Conservation (phyloP, 2,113 vertebrate species). For the Bambusicola thoracicus region DNA sequence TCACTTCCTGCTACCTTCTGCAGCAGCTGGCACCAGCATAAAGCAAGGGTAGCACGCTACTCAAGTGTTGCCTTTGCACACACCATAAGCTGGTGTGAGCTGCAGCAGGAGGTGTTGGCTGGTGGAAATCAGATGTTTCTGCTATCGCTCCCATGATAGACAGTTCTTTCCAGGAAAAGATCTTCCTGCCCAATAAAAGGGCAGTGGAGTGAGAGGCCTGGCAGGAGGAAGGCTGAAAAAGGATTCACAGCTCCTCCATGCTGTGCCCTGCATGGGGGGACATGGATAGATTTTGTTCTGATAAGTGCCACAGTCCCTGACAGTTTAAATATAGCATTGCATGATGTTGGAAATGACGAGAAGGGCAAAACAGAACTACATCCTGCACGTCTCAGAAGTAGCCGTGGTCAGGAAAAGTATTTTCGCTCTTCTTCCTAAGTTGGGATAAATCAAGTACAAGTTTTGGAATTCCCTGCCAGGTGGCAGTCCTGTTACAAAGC, state of each 20-base stretch:
- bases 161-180: background rate
- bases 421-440: background rate
- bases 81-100: background rate
- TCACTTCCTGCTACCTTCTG: background rate
- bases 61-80: constrained; percentile 6
- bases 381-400: background rate
- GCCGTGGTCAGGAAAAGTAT: background rate
- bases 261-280: background rate
- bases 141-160: constrained; percentile 35
- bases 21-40: constrained; percentile 23
- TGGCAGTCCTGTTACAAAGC: background rate
- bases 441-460: background rate
- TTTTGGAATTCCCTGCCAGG: background rate
- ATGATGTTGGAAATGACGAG: background rate
- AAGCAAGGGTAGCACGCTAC: background rate
- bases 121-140: constrained; percentile 31
- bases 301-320: background rate
- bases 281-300: background rate
- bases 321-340: background rate
- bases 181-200: background rate
- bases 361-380: background rate
- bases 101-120: constrained; percentile 41
- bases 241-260: background rate
- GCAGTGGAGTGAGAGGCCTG: background rate
- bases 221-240: rapidly evolving